Conservation (phyloP, 2,797 vertebrate species). For the Amazona finschi region DNA sequence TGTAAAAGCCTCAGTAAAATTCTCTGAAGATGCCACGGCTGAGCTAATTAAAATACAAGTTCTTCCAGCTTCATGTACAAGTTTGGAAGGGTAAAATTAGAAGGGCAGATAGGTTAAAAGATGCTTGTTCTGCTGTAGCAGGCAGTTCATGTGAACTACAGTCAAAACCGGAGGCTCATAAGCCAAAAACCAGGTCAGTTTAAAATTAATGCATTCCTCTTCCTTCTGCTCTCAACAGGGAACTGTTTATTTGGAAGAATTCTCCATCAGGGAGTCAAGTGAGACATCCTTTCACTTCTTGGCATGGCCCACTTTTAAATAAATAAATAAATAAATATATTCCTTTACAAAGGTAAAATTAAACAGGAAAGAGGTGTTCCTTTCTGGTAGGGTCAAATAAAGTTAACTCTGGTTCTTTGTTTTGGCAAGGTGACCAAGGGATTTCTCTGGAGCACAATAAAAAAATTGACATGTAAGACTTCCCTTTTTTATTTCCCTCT, state of each 20-base stretch:
- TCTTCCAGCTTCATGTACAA: slow-evolving; percentile 30
- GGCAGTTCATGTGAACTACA: not conserved
- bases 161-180: not conserved
- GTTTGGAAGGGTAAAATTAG: not conserved
- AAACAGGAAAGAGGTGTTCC: not conserved
- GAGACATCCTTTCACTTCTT: not conserved
- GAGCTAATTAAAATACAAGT: not conserved
- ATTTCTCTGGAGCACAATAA: not conserved
- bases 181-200: slow-evolving; percentile 1
- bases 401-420: not conserved
- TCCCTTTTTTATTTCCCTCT: not conserved
- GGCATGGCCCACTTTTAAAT: not conserved
- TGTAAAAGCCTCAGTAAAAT: slow-evolving; percentile 17
- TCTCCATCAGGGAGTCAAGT: not conserved
- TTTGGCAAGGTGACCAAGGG: not conserved
- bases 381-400: not conserved
- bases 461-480: not conserved
- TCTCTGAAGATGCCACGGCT: not conserved
- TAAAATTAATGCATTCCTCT: not conserved
- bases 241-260: not conserved
- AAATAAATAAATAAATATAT: not conserved
- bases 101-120: not conserved
- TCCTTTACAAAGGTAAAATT: not conserved
- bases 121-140: not conserved
- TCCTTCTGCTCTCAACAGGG: not conserved